phyloP scores from a whole-genome alignment of 1,140 invertebrate genomes.

The Hylaeus volcanicus region DNA sequence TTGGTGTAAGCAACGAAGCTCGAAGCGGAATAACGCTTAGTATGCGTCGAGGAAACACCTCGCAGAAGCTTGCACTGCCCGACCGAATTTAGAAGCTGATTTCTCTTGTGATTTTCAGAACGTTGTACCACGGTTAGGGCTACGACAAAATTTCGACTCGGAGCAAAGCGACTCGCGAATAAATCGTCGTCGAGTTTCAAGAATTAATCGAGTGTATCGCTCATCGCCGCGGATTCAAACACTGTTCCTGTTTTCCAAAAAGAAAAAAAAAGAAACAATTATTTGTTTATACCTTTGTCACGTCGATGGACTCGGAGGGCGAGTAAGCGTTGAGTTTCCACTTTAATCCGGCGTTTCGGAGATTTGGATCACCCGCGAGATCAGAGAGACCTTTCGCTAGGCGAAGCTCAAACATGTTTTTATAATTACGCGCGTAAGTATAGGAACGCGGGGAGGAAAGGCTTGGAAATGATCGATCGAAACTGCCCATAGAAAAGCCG shows the following conservation, averaged over 20 bases:
- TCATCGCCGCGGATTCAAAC: not conserved
- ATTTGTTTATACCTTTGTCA: not conserved
- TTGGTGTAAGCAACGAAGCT: conserved; percentile 27
- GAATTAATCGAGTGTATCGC: not conserved
- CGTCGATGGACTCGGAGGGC: too few species aligned
- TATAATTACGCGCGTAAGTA: not conserved
- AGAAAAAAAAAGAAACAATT: not conserved
- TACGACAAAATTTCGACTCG: not conserved
- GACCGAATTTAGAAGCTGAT: conserved; percentile 66
- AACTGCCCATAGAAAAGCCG: too few species aligned
- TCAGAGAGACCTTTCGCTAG: not conserved
- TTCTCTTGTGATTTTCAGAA: conserved; percentile 60
- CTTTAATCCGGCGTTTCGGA: not conserved
- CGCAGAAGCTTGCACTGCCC: conserved; percentile 70
- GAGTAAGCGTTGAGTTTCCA: not conserved
- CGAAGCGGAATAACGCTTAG: conserved; percentile 1
- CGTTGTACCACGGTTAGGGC: conserved; percentile 8
- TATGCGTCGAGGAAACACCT: conserved; percentile 51
- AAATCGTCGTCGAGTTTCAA: not conserved
- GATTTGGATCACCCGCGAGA: not conserved
- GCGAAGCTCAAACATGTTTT: not conserved
- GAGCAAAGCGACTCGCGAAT: not conserved
- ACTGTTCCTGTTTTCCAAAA: conserved; percentile 19
- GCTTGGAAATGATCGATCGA: not conserved
- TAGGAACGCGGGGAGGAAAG: not conserved